Conservation (phyloP, 2,888 invertebrate species). For the Periphyllus acericola region DNA sequence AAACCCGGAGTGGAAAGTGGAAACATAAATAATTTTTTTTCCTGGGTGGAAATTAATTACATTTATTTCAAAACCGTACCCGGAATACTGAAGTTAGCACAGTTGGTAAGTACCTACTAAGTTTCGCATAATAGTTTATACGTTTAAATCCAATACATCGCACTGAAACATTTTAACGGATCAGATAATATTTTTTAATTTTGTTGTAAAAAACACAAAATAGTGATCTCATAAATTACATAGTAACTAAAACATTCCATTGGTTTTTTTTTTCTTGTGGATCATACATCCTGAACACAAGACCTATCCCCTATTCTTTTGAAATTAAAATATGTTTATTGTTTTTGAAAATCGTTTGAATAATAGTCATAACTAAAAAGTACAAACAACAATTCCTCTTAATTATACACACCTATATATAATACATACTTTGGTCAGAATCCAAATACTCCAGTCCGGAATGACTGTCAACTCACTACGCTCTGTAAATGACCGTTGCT, state of each 20-base stretch:
- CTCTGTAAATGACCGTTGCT: neutral
- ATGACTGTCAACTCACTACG: neutral
- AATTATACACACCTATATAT: neutral
- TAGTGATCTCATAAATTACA: neutral
- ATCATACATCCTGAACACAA: neutral
- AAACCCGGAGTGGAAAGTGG: slow-evolving; percentile 55
- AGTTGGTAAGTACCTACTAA: slow-evolving; percentile 76
- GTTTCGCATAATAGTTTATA: neutral
- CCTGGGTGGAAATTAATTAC: slow-evolving; percentile 80
- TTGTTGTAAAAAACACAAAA: neutral
- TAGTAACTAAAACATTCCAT: neutral
- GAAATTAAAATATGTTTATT: slow-evolving; percentile 11
- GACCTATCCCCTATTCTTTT: slow-evolving; percentile 3
- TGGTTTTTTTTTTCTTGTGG: neutral
- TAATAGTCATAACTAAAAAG: neutral
- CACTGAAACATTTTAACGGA: neutral
- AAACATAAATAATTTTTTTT: slow-evolving; percentile 71
- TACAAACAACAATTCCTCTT: slow-evolving; percentile 36
- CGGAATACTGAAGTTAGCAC: slow-evolving; percentile 81
- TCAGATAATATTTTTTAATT: neutral
- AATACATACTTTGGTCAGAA: neutral
- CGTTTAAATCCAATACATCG: neutral
- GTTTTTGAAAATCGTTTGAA: slow-evolving; percentile 17
- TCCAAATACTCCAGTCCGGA: neutral
- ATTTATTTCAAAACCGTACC: slow-evolving; percentile 84